Percentiles rank a stretch among this genome's conserved stretches.
phyloP scores from a whole-genome alignment of 2,888 invertebrate species.

The Sinotaia quadrata region DNA sequence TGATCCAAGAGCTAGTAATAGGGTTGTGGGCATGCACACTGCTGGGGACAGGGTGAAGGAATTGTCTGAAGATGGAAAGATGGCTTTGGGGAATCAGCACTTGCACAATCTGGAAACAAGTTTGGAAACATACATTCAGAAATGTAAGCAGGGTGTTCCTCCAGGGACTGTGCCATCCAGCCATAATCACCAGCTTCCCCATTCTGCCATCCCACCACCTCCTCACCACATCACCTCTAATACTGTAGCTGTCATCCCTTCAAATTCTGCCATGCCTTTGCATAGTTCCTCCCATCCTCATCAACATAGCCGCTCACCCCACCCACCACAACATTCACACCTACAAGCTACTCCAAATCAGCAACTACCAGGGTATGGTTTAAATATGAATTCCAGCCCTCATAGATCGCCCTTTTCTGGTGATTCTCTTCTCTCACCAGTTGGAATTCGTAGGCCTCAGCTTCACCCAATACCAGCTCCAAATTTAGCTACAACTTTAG shows the following conservation, averaged over 20 bases:
- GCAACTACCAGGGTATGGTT: constrained; percentile 28
- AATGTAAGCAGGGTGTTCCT: constrained; percentile 25
- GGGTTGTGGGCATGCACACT: background rate
- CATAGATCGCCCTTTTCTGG: constrained; percentile 7
- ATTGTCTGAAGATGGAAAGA: constrained; percentile 6
- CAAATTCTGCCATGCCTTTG: background rate
- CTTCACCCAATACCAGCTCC: constrained; percentile 37
- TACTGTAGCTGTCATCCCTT: background rate
- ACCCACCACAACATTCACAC: constrained; percentile 6
- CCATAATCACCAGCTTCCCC: background rate
- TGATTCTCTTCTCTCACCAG: constrained; percentile 17
- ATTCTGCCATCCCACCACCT: background rate
- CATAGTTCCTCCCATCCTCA: constrained; percentile 26
- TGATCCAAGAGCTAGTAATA: background rate
- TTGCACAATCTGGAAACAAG: constrained; percentile 57
- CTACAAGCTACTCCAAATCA: background rate
- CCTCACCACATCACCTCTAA: background rate
- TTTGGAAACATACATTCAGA: constrained; percentile 54
- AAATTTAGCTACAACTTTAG: constrained; percentile 29
- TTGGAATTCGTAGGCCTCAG: constrained; percentile 31
- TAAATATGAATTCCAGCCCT: background rate
- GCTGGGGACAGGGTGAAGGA: background rate
- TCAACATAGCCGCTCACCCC: constrained; percentile 13
- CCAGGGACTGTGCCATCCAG: no score
- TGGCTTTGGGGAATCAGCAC: constrained; percentile 30